Base-by-base conservation (phyloP, 1,140 invertebrate species). In the Adoxophyes honmai region DNA sequence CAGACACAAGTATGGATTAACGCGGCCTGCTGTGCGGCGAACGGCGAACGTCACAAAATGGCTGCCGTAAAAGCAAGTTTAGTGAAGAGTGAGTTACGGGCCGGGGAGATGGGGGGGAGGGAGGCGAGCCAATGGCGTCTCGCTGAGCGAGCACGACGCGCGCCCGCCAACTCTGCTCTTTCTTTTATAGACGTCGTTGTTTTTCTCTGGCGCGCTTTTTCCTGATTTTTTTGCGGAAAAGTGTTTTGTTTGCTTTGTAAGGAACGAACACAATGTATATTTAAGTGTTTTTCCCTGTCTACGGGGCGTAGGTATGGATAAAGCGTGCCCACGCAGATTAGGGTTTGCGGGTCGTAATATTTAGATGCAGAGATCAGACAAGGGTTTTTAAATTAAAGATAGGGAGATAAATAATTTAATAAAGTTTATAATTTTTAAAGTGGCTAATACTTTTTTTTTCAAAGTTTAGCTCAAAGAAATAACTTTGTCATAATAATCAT, bases 61-160 rank as follows among this genome's bases (percentile, higher is more conserved):
- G 86, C 83, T 75, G 86, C 83, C 79, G 78, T 88, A 86, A 88
- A 87, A 88, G 83, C 86, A 88, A 86, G 42, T 48, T 48, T 48
- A 48, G 83, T 86, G 83, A 88, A 88, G 72, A 84, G 86, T 88
- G 85, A 86, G 85, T 88, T 86, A 88, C 78, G 78, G 75, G 71
- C 71, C 70, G 21, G 21, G 21, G 2, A 28, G 67, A 57, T 55
- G 66, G 61, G 66, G 52, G 68, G 66, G 69, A 44, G 57, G 61
- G 52, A 38, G 55, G 28, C 55, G 64, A 62, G 61, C 85, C 85
- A 88, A 88, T 88, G 57, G 80, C 74, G 66, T 56, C 60, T 42
- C 73, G 78, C 81, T 81, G 78, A 86, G 74, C 74, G 71, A 74
- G 80, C 77, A 73, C 67, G 68, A 61, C 60, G 70, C 60, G 70